phyloP scores from a whole-genome alignment of 1,140 invertebrate species.

The Kradibia gibbosae region DNA sequence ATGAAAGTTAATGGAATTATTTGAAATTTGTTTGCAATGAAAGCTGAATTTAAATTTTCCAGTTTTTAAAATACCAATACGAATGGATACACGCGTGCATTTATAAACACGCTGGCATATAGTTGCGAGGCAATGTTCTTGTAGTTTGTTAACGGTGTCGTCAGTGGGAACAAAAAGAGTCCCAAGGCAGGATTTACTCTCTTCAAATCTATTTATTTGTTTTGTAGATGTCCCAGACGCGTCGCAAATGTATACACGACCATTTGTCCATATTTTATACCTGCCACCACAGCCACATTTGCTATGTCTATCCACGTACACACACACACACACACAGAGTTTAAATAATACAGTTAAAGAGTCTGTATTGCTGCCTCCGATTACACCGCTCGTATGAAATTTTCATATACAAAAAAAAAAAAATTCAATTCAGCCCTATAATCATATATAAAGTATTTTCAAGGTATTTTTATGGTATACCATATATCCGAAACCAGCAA shows the following conservation, averaged over 20 bases:
- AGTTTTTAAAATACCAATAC: not conserved
- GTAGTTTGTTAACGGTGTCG: not conserved
- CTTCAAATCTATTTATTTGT: constrained; percentile 4
- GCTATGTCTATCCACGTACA: constrained; percentile 39
- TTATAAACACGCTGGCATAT: not conserved
- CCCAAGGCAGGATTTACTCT: constrained; percentile 33
- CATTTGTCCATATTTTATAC: constrained; percentile 46
- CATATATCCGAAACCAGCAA: not conserved
- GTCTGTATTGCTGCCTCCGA: not conserved
- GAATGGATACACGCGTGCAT: not conserved
- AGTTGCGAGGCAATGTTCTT: not conserved
- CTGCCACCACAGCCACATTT: not conserved
- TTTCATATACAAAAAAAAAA: not conserved
- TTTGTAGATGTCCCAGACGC: constrained; percentile 20
- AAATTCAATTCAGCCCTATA: not conserved
- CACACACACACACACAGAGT: constrained; percentile 29
- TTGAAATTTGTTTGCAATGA: not conserved
- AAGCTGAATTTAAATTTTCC: not conserved
- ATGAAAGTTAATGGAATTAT: not conserved
- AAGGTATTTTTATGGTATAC: not conserved
- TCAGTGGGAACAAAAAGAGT: constrained; percentile 17
- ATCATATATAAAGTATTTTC: not conserved
- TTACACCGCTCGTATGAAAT: not conserved
- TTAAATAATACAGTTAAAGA: constrained; percentile 46
- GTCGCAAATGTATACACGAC: not conserved